Conservation (phyloP, 2,888 invertebrate genomes). For the Anodontia alba region DNA sequence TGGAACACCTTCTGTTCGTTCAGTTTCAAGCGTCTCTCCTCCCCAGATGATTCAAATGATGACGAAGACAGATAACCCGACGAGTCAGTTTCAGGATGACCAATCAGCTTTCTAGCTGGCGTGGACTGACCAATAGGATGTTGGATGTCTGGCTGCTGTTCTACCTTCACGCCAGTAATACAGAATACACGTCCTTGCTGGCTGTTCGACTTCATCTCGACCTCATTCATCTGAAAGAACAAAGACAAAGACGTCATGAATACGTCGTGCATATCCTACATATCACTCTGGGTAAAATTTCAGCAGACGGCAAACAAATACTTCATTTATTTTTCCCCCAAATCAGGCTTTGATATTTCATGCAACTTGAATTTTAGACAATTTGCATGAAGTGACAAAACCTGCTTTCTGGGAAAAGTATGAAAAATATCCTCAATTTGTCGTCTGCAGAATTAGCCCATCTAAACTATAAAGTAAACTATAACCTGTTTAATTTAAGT, state of each 20-base stretch:
- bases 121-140: not conserved
- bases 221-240: not conserved
- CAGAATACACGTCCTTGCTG: slow-evolving; percentile 49
- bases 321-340: no score
- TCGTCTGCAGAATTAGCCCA: no score
- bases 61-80: slow-evolving; percentile 62
- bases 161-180: slow-evolving; percentile 38
- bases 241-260: not conserved
- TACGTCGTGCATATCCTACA: not conserved
- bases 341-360: no score
- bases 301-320: no score
- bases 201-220: not conserved
- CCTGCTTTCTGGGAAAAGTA: no score
- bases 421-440: no score
- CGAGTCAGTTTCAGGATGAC: slow-evolving; percentile 47
- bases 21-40: slow-evolving; percentile 47
- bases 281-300: no score
- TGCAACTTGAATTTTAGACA: no score
- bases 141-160: not conserved
- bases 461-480: no score
- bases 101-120: slow-evolving; percentile 2
- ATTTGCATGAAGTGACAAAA: no score
- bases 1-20: slow-evolving; percentile 56
- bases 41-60: slow-evolving; percentile 56
- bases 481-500: no score